These are phyloP conservation scores for Chymomyza costata DNA, from an alignment of 1,140 invertebrate genomes.

Conservation along the genomic window DNA sequence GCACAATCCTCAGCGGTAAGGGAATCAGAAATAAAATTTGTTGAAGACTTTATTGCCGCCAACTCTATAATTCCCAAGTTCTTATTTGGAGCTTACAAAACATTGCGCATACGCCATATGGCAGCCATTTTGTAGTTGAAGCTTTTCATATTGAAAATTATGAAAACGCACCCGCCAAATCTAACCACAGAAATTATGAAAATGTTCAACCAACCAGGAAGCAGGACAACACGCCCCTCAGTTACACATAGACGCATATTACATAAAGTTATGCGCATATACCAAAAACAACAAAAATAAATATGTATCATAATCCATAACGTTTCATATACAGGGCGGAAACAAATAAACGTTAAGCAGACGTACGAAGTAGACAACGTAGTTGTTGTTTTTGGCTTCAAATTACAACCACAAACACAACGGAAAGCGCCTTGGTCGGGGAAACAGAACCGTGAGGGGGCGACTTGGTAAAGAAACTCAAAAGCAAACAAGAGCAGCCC, in stretches of 20 bases:
- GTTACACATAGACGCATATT: conserved; percentile 25
- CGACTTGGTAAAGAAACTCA: conserved; percentile 16
- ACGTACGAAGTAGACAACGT: neutral
- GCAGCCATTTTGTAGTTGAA: conserved; percentile 17
- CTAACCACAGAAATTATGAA: conserved; percentile 57
- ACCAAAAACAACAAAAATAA: conserved; percentile 2
- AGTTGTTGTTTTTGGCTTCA: conserved; percentile 32
- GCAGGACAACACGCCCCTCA: conserved; percentile 15
- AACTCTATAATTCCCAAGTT: too few relatives aligned
- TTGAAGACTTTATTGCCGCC: too few relatives aligned
- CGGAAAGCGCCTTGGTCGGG: conserved; percentile 24
- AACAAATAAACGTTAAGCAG: neutral
- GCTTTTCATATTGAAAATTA: conserved; percentile 25
- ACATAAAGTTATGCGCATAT: conserved; percentile 60
- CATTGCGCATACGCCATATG: conserved; percentile 48
- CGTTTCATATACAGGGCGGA: conserved; percentile 17
- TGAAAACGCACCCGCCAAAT: conserved; percentile 16
- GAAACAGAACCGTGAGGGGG: conserved; percentile 4
- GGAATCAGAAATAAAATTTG: too few relatives aligned
- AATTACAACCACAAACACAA: conserved; percentile 68
- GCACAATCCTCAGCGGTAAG: too few relatives aligned
- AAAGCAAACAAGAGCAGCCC: conserved; percentile 42
- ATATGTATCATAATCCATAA: conserved; percentile 67
- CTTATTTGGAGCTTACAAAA: too few relatives aligned
- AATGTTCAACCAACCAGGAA: conserved; percentile 31